These are phyloP conservation scores for Euborellia annulipes DNA, from an alignment of 1,140 invertebrate species.

Conservation along the genomic window DNA sequence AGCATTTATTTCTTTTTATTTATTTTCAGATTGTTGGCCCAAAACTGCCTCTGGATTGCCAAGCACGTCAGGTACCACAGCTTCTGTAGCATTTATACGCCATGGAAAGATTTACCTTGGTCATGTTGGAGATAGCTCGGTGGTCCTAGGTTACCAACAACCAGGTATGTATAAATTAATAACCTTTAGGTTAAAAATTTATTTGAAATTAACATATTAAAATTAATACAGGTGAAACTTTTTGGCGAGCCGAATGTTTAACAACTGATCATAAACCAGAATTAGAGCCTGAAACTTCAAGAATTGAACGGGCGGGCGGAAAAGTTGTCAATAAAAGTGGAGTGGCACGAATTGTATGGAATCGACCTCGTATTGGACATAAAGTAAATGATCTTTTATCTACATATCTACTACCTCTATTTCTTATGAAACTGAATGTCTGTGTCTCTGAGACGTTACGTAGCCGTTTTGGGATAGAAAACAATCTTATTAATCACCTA, in stretches of 20 bases:
- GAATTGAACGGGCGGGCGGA: conserved; percentile 64
- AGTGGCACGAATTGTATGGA: conserved; percentile 93
- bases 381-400: conserved; percentile 26
- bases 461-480: too few relatives aligned
- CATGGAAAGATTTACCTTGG: conserved; percentile 91
- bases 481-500: too few relatives aligned
- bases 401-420: too few relatives aligned
- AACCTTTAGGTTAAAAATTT: background rate
- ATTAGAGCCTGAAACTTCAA: conserved; percentile 60
- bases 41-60: conserved; percentile 81
- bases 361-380: conserved; percentile 64
- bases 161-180: conserved; percentile 24
- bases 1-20: conserved; percentile 7
- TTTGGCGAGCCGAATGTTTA: conserved; percentile 62
- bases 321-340: conserved; percentile 81
- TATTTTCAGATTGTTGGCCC: conserved; percentile 74
- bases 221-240: conserved; percentile 34
- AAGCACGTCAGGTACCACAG: conserved; percentile 92
- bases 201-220: conserved; percentile 1
- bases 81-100: conserved; percentile 86
- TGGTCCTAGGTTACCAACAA: conserved; percentile 72
- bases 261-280: conserved; percentile 94
- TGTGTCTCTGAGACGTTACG: too few relatives aligned
- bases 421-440: too few relatives aligned
- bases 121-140: conserved; percentile 93